Evolutionary conservation across 2,797 vertebrate genomes (phyloP).

Genomic region (Chlorospingus flavigularis): DNA sequence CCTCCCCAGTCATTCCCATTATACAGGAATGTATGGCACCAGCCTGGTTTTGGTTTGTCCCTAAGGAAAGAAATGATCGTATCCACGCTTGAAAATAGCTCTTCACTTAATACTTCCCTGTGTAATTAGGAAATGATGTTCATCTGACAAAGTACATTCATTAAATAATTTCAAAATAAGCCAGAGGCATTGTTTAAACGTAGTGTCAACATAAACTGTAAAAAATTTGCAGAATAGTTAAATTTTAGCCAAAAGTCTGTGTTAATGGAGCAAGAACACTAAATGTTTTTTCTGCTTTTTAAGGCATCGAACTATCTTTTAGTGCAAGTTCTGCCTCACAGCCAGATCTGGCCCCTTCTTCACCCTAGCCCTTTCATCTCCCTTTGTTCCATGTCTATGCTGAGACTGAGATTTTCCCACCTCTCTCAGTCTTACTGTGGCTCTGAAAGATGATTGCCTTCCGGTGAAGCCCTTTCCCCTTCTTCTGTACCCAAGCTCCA

Average conservation of each 20-base stretch:
- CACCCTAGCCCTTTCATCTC: slow-evolving; percentile 93
- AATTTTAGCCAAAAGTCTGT: slow-evolving; percentile 67
- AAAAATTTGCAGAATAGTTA: slow-evolving; percentile 64
- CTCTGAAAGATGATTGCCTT: slow-evolving; percentile 94
- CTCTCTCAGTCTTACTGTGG: slow-evolving; percentile 84
- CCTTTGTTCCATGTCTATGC: slow-evolving; percentile 87
- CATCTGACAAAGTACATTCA: slow-evolving; percentile 74
- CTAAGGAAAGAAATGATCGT: slow-evolving; percentile 50
- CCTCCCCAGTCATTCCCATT: not conserved
- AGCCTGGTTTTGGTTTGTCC: slow-evolving; percentile 18
- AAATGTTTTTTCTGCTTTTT: slow-evolving; percentile 77
- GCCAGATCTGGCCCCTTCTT: slow-evolving; percentile 87
- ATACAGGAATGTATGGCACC: not conserved
- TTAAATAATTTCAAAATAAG: slow-evolving; percentile 76
- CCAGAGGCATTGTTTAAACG: slow-evolving; percentile 70
- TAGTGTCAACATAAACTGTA: slow-evolving; percentile 71
- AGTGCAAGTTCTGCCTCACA: slow-evolving; percentile 87
- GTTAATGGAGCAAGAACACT: slow-evolving; percentile 78
- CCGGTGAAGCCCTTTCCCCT: slow-evolving; percentile 87
- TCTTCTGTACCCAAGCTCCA: slow-evolving; percentile 88
- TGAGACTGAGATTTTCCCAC: slow-evolving; percentile 85
- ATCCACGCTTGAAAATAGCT: slow-evolving; percentile 42
- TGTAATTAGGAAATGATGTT: slow-evolving; percentile 67
- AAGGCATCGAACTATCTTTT: slow-evolving; percentile 73
- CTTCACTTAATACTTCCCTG: slow-evolving; percentile 43